These are phyloP conservation scores for Xyliphius kryptos DNA, from an alignment of 2,113 vertebrate species.

Conservation along the genomic window DNA sequence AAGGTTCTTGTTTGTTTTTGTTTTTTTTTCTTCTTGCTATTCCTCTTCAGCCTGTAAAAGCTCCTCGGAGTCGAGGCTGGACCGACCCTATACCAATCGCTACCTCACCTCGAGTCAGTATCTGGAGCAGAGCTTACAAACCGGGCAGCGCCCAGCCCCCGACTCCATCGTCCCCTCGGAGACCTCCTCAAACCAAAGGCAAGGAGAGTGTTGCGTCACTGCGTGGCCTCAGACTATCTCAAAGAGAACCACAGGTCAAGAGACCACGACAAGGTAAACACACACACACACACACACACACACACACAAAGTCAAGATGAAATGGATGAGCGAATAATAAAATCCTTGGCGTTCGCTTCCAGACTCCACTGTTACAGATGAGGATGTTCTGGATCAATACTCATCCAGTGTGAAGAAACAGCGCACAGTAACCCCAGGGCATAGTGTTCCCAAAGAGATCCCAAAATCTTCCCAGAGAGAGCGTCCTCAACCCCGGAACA, in stretches of 20 bases:
- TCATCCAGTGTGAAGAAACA: slow-evolving; percentile 67
- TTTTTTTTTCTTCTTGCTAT: no score
- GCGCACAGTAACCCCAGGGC: slow-evolving; percentile 23
- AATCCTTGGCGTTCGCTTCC: not conserved
- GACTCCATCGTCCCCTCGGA: slow-evolving; percentile 44
- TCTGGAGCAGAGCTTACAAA: no score
- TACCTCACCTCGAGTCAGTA: no score
- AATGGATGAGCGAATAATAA: not conserved
- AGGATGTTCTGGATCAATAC: slow-evolving; percentile 81
- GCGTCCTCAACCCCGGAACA: slow-evolving; percentile 61
- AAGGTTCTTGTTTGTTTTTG: no score
- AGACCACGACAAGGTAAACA: slow-evolving; percentile 73
- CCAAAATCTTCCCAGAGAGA: no score
- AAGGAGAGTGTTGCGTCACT: slow-evolving; percentile 63
- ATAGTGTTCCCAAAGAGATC: not conserved
- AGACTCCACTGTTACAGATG: slow-evolving; percentile 71
- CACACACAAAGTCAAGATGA: no score
- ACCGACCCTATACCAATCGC: no score
- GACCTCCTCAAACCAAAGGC: slow-evolving; percentile 62
- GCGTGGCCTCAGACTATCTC: slow-evolving; percentile 62
- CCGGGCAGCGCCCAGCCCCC: no score
- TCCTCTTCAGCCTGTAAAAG: no score
- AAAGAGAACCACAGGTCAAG: slow-evolving; percentile 67
- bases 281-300: no score
- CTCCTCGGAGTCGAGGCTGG: no score